Evolutionary conservation across 2,113 vertebrate species (phyloP), one percentile per base, ranked within the genome.

Genomic region (Apodemus sylvaticus): DNA sequence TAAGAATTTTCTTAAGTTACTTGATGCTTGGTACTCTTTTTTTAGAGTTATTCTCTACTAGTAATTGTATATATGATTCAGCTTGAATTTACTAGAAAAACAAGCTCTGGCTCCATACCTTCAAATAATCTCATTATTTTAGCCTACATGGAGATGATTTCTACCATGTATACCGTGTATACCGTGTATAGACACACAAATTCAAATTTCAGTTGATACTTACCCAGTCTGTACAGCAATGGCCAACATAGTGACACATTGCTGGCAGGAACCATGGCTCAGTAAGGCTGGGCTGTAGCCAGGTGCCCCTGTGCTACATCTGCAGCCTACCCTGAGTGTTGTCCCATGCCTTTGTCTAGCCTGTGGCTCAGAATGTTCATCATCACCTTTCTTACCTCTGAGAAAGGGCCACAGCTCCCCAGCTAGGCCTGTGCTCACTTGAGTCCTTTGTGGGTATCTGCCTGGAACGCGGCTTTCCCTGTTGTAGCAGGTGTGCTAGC

Each of bases 391-490:
- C 12, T 85, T 0, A 0, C 12, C 60, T 26, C 24, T 31, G n/a
- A 31, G 16, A 29, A 0, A 0, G 79, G 48, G 2, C 19, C 29
- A 1, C 24, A 26, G 45, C 9, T 31, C 20, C 20, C n/a, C 8
- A 0, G 5, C 2, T 0, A 8, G 36, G 31, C 8, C 7, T 64
- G 26, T 51, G 34, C 1, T 4, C 29, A 1, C 1, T 0, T 11
- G 79, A 8, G 51, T 5, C 6, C 5, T 10, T 19, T 53, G 4
- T 12, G 19, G 1, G 5, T 2, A 22, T 29, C 58, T 36, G 1
- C 9, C 0, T 5, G 17, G 34, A 24, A 36, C 45, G 4, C 17
- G 2, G 14, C 36, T 55, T 1, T 31, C 2, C 62, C 36, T 66
- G 0, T 55, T 48, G 22, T 16, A 3, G 45, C 48, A 7, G 60